phyloP scores from a whole-genome alignment of 2,888 invertebrate genomes.

The Diachrysia chrysitis region DNA sequence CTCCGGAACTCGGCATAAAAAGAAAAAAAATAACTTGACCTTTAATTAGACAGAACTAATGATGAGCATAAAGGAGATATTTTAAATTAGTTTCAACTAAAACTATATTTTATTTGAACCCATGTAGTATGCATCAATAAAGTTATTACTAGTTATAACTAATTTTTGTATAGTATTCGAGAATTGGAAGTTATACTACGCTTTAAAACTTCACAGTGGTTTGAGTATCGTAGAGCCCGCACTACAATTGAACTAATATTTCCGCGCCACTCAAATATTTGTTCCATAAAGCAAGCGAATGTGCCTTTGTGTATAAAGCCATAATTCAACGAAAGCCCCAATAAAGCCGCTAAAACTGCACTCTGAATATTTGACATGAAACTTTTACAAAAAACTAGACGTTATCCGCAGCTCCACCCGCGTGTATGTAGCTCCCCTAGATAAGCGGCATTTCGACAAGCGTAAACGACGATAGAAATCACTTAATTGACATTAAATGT shows the following conservation, averaged over 20 bases:
- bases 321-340: conserved; percentile 1
- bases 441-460: no score
- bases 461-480: no score
- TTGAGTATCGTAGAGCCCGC: background rate
- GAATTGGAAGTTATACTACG: background rate
- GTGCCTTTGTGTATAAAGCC: background rate
- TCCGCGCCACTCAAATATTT: background rate
- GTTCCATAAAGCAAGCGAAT: background rate
- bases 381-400: background rate
- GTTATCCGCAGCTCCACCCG: background rate
- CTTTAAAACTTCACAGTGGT: background rate
- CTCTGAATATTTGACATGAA: background rate
- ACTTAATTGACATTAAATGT: no score
- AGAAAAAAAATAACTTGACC: background rate
- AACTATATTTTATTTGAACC: no score
- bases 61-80: background rate
- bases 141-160: no score
- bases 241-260: background rate
- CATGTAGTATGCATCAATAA: no score
- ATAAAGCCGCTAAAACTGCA: background rate
- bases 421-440: no score
- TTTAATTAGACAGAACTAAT: background rate
- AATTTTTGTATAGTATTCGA: background rate
- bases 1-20: background rate
- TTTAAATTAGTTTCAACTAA: no score